A percentile compares a stretch with the other conserved stretches of the same genome.
Evolutionary conservation across 1,140 invertebrate genomes (phyloP).

Genomic region (Eulimnadia texana): DNA sequence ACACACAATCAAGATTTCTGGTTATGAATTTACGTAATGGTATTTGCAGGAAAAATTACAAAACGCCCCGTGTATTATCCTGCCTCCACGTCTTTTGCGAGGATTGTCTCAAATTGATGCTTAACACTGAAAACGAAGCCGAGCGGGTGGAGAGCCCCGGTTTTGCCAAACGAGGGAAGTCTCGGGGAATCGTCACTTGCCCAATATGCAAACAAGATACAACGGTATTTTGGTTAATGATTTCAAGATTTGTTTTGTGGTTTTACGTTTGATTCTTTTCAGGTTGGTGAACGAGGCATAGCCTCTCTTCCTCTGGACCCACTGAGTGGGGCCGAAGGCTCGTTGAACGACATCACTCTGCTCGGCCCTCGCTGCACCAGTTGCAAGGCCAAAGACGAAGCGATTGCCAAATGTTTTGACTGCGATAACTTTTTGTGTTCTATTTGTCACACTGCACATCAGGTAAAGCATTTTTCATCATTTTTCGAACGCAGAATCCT

Average conservation of each 20-base stretch:
- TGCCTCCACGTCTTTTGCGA: conserved; percentile 90
- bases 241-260: neutral
- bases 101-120: conserved; percentile 53
- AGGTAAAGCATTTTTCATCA: conserved; percentile 27
- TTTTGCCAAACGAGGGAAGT: neutral
- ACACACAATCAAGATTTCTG: neutral
- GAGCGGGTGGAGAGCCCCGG: conserved; percentile 30
- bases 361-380: conserved; percentile 56
- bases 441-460: conserved; percentile 84
- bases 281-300: conserved; percentile 7
- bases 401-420: conserved; percentile 78
- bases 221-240: conserved; percentile 34
- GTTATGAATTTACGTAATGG: neutral
- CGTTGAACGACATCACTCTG: neutral
- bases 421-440: conserved; percentile 85
- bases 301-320: conserved; percentile 6
- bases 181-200: conserved; percentile 34
- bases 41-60: conserved; percentile 47
- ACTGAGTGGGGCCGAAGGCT: neutral
- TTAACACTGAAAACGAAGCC: conserved; percentile 50
- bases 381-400: conserved; percentile 74
- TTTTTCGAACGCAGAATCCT: neutral
- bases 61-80: conserved; percentile 64
- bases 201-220: conserved; percentile 74
- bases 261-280: neutral